Conservation (phyloP, 2,113 vertebrate genomes). For the Carettochelys insculpta region DNA sequence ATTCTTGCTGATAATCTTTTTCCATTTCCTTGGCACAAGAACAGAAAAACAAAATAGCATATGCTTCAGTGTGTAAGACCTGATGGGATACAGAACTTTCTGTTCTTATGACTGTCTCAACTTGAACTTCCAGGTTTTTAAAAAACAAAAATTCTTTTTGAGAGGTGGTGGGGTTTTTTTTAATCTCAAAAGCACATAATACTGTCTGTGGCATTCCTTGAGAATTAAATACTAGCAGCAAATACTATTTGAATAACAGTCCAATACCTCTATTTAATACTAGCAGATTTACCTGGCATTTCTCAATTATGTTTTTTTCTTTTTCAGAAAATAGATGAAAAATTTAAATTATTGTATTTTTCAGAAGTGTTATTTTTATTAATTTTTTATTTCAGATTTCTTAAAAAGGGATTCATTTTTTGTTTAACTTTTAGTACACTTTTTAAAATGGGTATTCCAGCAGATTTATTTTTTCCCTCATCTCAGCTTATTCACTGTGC, state of each 20-base stretch:
- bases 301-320: too few species aligned
- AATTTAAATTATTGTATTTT: too few species aligned
- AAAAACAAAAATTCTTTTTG: neutral
- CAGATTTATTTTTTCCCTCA: too few species aligned
- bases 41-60: neutral
- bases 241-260: neutral
- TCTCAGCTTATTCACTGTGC: too few species aligned
- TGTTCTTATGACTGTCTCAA: neutral
- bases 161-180: neutral
- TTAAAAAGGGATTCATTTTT: too few species aligned
- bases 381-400: too few species aligned
- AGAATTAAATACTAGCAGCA: neutral
- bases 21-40: neutral
- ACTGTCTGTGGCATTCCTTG: neutral
- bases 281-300: too few species aligned
- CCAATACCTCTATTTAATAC: too few species aligned
- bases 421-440: too few species aligned
- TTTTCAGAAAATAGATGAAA: too few species aligned
- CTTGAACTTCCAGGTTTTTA: neutral
- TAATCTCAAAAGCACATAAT: neutral
- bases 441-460: too few species aligned
- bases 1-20: slow-evolving; percentile 6
- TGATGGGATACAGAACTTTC: neutral
- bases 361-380: too few species aligned
- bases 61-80: neutral